Percentiles rank a stretch among this genome's conserved stretches.
Evolutionary conservation across 1,140 invertebrate genomes (phyloP).

Genomic region (Tribolium madens): DNA sequence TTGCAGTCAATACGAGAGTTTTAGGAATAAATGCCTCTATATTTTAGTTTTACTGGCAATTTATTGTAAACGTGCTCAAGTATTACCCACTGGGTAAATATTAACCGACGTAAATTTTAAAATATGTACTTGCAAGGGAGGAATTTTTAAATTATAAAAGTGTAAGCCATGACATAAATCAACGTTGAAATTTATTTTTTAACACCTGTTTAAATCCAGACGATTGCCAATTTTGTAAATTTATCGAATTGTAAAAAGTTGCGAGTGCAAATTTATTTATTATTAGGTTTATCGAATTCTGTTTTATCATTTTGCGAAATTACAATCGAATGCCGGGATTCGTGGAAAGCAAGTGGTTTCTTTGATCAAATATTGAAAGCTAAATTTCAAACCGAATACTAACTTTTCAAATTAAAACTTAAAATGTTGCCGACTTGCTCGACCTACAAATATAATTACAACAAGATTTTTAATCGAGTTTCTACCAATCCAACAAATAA

Average conservation of each 20-base stretch:
- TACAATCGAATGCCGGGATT: background rate
- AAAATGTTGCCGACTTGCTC: background rate
- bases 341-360: background rate
- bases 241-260: background rate
- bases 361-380: background rate
- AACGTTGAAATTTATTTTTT: background rate
- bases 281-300: background rate
- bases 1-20: background rate
- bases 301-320: background rate
- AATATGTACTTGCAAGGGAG: background rate
- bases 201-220: background rate
- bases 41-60: constrained; percentile 2
- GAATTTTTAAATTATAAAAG: background rate
- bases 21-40: constrained; percentile 18
- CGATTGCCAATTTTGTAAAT: background rate
- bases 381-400: background rate
- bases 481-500: no score
- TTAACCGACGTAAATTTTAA: constrained; percentile 24
- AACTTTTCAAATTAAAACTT: background rate
- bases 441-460: background rate
- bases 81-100: background rate
- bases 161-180: background rate
- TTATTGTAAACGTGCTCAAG: background rate
- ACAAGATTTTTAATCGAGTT: background rate
- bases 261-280: background rate